Evolutionary conservation across 2,888 invertebrate genomes (phyloP), one percentile per base, ranked within the genome.

Genomic region (Agrochola litura): DNA sequence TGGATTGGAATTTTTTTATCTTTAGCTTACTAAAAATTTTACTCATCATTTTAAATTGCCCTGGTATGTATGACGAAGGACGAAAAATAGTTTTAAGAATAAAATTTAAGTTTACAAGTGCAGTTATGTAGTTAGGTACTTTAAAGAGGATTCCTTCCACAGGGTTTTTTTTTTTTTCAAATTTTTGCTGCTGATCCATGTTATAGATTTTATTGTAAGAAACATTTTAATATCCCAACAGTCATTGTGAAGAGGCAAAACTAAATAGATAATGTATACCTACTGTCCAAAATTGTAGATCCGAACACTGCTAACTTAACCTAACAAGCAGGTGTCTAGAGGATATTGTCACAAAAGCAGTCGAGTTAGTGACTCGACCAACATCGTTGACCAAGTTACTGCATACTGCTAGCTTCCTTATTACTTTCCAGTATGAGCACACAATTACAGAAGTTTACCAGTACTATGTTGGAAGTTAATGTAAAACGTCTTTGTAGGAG

Each of bases 381-480:
- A 75, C 52, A 69, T 12, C 49, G 54, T 67, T 70, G 66, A 14
- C 43, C 14, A 73, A 83, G 69, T 84, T 84, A 64, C 67, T 19
- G 52, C 69, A 79, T 10, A 71, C 61, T 8, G 41, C 19, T 37
- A 25, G 54, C 9, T 73, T 64, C 70, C 49, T 46, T 76, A 69
- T 66, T 70, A 80, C 76, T 43, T 66, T 19, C 14, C 25, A 19
- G 81, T 73, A 70, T 61, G 73, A 30, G 30, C 30, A 68, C 73
- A 73, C 70, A 76, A 77, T 83, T 81, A 77, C 67, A 77, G 6
- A 81, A 81, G 82, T 83, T 83, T 73, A 30, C 60, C 22, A 60
- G 81, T 37, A 61, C 41, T 64, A 67, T 66, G 63, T 77, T 60
- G 22, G 49, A 41, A 85, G 76, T 64, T 85, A 71, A 75, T 65